Percentiles rank a stretch among this genome's conserved stretches.
Conservation (phyloP, 2,888 invertebrate genomes). For the Blastobasis lacticolella region DNA sequence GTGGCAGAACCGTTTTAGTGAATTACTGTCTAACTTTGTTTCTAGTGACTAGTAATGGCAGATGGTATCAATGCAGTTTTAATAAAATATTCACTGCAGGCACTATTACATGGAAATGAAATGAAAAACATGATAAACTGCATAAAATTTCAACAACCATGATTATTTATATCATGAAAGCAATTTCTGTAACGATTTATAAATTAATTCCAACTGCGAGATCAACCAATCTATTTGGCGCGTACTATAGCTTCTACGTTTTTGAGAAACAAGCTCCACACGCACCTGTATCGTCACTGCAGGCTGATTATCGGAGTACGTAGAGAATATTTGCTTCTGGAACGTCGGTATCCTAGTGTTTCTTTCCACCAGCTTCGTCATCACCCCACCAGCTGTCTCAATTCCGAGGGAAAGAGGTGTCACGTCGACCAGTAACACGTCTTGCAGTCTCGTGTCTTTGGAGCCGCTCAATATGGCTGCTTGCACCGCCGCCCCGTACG, state of each 20-base stretch:
- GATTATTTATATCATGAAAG: no score
- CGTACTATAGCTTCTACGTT: background rate
- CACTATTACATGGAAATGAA: no score
- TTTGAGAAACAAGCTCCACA: background rate
- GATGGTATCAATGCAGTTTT: no score
- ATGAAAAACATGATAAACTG: no score
- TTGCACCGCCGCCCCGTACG: constrained; percentile 95
- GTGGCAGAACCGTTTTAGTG: background rate
- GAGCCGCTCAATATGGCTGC: constrained; percentile 90
- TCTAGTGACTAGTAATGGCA: no score
- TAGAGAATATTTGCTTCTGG: constrained; percentile 88
- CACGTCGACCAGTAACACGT: constrained; percentile 88
- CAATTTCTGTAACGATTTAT: no score
- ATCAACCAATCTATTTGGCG: no score
- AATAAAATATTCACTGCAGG: no score
- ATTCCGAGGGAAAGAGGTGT: constrained; percentile 85
- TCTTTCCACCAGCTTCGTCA: constrained; percentile 89
- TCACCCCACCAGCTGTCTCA: constrained; percentile 89
- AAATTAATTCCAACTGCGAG: no score
- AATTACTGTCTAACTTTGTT: no score
- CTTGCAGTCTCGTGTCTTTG: constrained; percentile 81
- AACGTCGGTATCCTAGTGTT: constrained; percentile 87
- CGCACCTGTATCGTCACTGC: constrained; percentile 86
- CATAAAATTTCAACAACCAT: no score
- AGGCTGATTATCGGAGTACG: constrained; percentile 93